Conservation (phyloP, 2,888 invertebrate species). For the Coronaproctus castanopsis region DNA sequence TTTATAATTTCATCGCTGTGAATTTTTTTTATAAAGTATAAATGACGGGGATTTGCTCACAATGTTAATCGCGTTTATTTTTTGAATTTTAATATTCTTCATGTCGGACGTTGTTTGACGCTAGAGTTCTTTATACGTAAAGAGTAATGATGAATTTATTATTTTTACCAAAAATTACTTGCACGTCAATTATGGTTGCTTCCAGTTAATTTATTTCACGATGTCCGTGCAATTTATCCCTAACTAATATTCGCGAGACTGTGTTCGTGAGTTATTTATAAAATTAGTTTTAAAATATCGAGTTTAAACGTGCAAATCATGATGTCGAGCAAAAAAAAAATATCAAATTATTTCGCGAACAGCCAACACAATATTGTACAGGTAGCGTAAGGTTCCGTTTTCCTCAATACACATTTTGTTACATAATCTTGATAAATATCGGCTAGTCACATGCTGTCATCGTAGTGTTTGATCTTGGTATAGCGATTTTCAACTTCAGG, state of each 20-base stretch:
- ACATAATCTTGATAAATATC: background rate
- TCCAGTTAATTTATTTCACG: slow-evolving; percentile 16
- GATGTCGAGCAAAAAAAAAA: background rate
- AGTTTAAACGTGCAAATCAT: background rate
- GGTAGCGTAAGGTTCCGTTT: background rate
- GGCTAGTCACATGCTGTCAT: too few relatives aligned
- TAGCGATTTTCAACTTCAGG: background rate
- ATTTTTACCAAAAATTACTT: slow-evolving; percentile 17
- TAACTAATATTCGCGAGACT: slow-evolving; percentile 17
- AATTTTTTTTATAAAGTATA: background rate
- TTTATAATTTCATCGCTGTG: background rate
- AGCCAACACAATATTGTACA: background rate
- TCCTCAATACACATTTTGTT: background rate
- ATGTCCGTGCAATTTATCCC: slow-evolving; percentile 18
- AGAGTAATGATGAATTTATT: too few relatives aligned
- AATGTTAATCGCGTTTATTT: background rate
- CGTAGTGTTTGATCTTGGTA: too few relatives aligned
- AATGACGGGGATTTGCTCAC: too few relatives aligned
- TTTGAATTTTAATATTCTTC: background rate
- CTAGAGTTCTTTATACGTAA: too few relatives aligned
- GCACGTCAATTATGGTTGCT: background rate
- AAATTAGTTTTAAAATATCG: slow-evolving; percentile 8
- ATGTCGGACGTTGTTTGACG: too few relatives aligned
- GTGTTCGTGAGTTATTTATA: slow-evolving; percentile 1
- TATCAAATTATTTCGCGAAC: background rate